Evolutionary conservation across 2,888 invertebrate species (phyloP).

Genomic region (Taphrorychus bicolor): DNA sequence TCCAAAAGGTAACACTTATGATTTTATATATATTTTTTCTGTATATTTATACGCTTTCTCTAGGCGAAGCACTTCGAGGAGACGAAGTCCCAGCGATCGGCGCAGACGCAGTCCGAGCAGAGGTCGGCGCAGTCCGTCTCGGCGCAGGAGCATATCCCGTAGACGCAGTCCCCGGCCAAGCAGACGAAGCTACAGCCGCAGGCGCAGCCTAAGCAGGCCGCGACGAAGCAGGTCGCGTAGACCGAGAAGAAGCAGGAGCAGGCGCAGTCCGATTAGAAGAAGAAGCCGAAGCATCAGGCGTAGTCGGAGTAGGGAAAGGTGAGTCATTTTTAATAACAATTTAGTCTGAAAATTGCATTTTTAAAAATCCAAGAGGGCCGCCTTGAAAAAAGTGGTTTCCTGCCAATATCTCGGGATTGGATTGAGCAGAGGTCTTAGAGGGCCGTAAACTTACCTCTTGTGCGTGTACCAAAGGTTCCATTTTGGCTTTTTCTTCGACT

Average conservation of each 20-base stretch:
- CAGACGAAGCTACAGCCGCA: conserved; percentile 52
- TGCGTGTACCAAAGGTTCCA: too few relatives aligned
- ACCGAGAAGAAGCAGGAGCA: conserved; percentile 59
- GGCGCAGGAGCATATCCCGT: conserved; percentile 48
- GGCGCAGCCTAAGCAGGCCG: conserved; percentile 51
- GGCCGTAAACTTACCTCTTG: too few relatives aligned
- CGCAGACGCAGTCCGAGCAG: conserved; percentile 52
- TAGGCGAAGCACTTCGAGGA: conserved; percentile 56
- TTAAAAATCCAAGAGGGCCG: too few relatives aligned
- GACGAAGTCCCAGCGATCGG: conserved; percentile 48
- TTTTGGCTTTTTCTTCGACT: too few relatives aligned
- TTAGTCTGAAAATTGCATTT: too few relatives aligned
- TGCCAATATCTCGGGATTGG: too few relatives aligned
- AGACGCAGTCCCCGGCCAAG: conserved; percentile 52
- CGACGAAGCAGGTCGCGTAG: conserved; percentile 47
- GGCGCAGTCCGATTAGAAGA: conserved; percentile 55
- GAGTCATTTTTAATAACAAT: conserved; percentile 11
- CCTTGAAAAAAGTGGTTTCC: too few relatives aligned
- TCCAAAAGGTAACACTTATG: conserved; percentile 51
- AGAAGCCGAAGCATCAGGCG: conserved; percentile 43
- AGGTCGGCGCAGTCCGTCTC: conserved; percentile 46
- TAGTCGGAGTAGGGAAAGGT: conserved; percentile 55
- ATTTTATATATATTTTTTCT: not conserved
- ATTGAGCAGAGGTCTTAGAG: too few relatives aligned
- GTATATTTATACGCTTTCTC: not conserved